Percentiles rank a stretch among this genome's conserved stretches.
These are phyloP conservation scores for Hippopotamyrus pictus DNA, from an alignment of 2,797 vertebrate genomes.

Conservation along the genomic window DNA sequence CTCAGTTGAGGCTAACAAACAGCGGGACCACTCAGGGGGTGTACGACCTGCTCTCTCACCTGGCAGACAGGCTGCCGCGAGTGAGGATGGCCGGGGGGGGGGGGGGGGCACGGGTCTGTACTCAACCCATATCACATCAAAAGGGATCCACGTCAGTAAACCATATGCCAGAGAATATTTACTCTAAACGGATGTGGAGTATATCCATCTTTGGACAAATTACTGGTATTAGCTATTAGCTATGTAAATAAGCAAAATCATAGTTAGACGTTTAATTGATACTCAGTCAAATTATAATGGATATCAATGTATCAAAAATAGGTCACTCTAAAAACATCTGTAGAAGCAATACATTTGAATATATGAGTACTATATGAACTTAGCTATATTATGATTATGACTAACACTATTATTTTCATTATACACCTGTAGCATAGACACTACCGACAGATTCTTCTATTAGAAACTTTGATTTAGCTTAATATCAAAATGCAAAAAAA, in stretches of 20 bases:
- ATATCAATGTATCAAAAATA: neutral
- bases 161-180: constrained; percentile 40
- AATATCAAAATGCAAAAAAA: neutral
- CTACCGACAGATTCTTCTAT: neutral
- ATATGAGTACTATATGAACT: neutral
- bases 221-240: neutral
- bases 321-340: neutral
- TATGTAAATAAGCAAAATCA: neutral
- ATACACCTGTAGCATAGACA: neutral
- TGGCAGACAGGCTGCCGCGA: constrained; percentile 69
- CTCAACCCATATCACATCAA: constrained; percentile 43
- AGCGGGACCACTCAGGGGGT: constrained; percentile 95
- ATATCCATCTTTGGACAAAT: neutral
- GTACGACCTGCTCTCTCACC: constrained; percentile 89
- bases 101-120: constrained; percentile 26
- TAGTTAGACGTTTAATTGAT: neutral
- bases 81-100: constrained; percentile 36
- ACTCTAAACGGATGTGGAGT: constrained; percentile 28
- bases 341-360: neutral
- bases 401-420: neutral
- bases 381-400: neutral
- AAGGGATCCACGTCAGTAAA: constrained; percentile 46
- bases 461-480: neutral
- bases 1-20: constrained; percentile 99
- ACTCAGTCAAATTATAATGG: neutral